Percentiles rank a stretch among this genome's conserved stretches.
These are phyloP conservation scores for Callospermophilus lateralis DNA, from an alignment of 2,113 vertebrate species.

Conservation along the genomic window DNA sequence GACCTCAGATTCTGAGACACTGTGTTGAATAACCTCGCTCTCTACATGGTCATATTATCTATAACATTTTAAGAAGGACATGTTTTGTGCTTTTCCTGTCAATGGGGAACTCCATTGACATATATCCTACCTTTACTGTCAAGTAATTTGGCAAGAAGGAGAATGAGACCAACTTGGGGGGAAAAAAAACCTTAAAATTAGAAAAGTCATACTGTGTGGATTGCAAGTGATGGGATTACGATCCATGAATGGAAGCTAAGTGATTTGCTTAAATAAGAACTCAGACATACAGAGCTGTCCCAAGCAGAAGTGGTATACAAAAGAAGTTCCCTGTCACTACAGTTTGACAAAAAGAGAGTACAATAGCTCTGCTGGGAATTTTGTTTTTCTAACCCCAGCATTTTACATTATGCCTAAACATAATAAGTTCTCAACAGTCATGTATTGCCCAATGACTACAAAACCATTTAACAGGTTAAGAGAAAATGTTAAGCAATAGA, in stretches of 20 bases:
- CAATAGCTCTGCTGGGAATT: neutral
- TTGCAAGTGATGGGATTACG: neutral
- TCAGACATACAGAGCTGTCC: neutral
- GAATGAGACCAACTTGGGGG: neutral
- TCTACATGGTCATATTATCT: neutral
- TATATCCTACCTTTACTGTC: neutral
- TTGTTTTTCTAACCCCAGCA: neutral
- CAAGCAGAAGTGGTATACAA: fast-evolving
- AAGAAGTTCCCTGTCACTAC: neutral
- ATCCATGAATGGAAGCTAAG: neutral
- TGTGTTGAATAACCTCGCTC: neutral
- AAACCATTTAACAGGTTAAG: neutral
- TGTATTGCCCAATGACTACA: too few relatives aligned
- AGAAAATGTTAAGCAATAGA: neutral
- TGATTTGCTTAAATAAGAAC: neutral
- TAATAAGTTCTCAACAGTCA: neutral
- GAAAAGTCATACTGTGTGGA: neutral
- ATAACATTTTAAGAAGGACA: neutral
- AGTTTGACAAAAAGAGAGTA: neutral
- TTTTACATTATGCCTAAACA: neutral
- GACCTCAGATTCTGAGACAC: neutral
- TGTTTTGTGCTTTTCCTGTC: neutral
- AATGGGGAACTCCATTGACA: neutral
- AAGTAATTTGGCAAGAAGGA: neutral
- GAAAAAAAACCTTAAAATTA: neutral